Base-by-base conservation (phyloP, 1,140 invertebrate species). In the Euschistus heros region DNA sequence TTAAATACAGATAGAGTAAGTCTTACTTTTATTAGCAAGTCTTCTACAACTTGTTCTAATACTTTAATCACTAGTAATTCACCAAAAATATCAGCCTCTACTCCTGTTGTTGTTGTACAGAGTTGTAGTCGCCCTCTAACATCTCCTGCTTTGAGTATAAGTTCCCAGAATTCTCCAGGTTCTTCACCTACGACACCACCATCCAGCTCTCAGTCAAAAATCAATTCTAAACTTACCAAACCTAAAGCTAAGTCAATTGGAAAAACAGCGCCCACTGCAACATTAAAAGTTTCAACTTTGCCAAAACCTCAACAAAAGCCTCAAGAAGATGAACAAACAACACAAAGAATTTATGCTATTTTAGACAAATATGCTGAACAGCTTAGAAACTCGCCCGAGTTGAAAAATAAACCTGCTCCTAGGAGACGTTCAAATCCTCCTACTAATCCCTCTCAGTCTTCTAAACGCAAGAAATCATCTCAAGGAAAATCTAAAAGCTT, bases 281-380 rank as follows among this genome's bases (percentile, higher is more conserved):
- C 78, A 7, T 70, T 68, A 15, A 87, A 86, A 74, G 74, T 84
- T 2, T 81, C 84, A 26, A 81, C 83, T 5, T 80, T 86, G 17
- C 81, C 85, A 13, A 81, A 84, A 63, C 84, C 86, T 0, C 79
- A 82, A 65, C 87, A 87, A 69, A 89, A 89, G 73, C 85, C 86
- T 2, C 81, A 87, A 69, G 88, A 90, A 75, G 87, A 89, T 71
- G 87, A 89, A 73, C 85, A 89, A 71, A 89, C 87, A 0, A 86
- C 86, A 0, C 86, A 89, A 72, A 79, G 87, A 62, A 89, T 91
- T 65, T 83, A 89, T 65, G 87, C 87, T 62, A 91, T 91, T 71
- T 73, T 91, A 20, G 86, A 87, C 2, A 85, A 88, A 71, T 91
- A 91, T 74, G 86, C 87, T 47, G 87, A 89, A 70, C 87, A 89